phyloP scores from a whole-genome alignment of 2,113 vertebrate species.

The Saguinus midas region DNA sequence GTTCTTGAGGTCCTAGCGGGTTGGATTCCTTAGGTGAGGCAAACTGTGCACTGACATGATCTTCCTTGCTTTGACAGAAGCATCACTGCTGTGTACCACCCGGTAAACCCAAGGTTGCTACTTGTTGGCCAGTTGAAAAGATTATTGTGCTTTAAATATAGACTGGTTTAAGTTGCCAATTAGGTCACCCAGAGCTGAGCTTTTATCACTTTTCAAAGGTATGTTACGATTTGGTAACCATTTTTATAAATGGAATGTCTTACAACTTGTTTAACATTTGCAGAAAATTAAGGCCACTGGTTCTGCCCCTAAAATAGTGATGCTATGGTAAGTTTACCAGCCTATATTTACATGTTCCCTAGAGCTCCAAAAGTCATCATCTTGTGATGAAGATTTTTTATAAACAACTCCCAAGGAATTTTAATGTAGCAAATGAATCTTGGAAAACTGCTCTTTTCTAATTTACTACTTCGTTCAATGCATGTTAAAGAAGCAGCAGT shows the following conservation, averaged over 20 bases:
- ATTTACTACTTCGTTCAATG: conserved; percentile 63
- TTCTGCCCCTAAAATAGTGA: not conserved
- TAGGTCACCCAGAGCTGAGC: not conserved
- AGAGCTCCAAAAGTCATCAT: conserved; percentile 16
- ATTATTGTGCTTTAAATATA: conserved; percentile 18
- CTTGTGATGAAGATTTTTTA: conserved; percentile 35
- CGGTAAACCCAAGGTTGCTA: not conserved
- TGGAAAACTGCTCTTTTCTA: conserved; percentile 47
- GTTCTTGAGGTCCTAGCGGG: not conserved
- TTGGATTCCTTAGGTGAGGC: not conserved
- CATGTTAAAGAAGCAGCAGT: conserved; percentile 61
- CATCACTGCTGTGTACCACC: not conserved
- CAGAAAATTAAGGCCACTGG: conserved; percentile 31
- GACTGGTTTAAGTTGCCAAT: not conserved
- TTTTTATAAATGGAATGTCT: not conserved
- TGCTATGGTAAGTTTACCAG: conserved; percentile 1
- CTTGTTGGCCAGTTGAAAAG: not conserved
- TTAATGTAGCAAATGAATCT: conserved; percentile 61
- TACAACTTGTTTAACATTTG: conserved; percentile 48
- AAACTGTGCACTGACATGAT: not conserved
- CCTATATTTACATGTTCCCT: not conserved
- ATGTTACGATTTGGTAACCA: not conserved
- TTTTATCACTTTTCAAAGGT: conserved; percentile 11
- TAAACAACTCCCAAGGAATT: conserved; percentile 46
- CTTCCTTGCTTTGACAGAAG: not conserved